Evolutionary conservation across 1,140 invertebrate genomes (phyloP).

Genomic region (Rhagoletis zephyria): DNA sequence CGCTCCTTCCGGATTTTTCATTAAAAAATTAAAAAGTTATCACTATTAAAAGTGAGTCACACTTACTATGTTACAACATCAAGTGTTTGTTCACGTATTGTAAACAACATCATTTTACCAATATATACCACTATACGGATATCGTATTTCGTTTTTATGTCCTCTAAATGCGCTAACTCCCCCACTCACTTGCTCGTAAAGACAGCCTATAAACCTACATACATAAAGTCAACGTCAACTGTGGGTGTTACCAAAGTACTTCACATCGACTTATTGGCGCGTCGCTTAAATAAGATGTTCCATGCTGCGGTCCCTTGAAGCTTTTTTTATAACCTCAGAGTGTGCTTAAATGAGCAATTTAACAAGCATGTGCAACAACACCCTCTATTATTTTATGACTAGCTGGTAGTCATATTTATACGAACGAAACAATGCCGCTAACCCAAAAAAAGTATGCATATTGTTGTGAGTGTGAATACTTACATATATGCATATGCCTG

Average conservation of each 20-base stretch:
- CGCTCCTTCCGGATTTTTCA: no score
- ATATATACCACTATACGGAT: no score
- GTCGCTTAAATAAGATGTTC: background rate
- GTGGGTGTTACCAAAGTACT: background rate
- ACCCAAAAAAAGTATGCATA: background rate
- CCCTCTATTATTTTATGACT: background rate
- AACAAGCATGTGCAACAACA: background rate
- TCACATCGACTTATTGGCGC: background rate
- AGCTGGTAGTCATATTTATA: no score
- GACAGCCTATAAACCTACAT: no score
- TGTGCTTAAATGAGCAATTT: slow-evolving; percentile 9
- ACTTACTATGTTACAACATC: no score
- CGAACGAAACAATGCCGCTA: no score
- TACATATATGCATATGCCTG: no score
- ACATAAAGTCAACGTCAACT: background rate
- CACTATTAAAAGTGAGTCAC: no score
- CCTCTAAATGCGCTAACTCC: background rate
- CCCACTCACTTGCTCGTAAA: background rate
- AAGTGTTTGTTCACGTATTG: no score
- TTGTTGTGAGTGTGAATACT: background rate
- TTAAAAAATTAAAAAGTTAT: no score
- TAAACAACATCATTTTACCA: no score
- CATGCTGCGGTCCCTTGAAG: background rate
- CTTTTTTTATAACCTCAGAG: background rate
- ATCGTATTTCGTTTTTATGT: no score